phyloP scores from a whole-genome alignment of 2,888 invertebrate species.

The Spisula solida region DNA sequence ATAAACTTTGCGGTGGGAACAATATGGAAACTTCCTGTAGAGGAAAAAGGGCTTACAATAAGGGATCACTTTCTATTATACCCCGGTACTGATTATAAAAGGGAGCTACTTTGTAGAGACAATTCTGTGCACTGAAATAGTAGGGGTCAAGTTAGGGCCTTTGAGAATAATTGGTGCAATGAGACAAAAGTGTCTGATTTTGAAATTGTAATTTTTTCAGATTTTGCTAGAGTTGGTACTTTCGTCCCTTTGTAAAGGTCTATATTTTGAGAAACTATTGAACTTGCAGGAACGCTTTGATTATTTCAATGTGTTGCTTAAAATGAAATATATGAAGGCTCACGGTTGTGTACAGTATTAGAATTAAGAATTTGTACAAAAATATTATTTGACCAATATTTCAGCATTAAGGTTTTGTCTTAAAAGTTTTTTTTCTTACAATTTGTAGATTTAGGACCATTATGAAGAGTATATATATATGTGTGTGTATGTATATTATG shows the following conservation, averaged over 20 bases:
- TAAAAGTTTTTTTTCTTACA: conserved; percentile 27
- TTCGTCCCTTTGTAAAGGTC: background rate
- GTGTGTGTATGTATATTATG: conserved; percentile 28
- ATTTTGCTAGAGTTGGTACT: background rate
- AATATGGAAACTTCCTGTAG: background rate
- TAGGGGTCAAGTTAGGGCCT: background rate
- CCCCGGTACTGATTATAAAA: background rate
- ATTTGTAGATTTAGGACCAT: conserved; percentile 42
- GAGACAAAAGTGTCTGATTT: background rate
- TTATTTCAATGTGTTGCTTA: background rate
- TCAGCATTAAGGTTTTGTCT: conserved; percentile 41
- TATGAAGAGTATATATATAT: background rate
- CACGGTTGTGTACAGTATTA: conserved; percentile 58
- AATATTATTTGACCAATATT: conserved; percentile 50
- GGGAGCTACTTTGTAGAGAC: background rate
- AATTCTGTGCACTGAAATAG: background rate
- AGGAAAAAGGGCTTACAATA: background rate
- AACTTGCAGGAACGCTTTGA: conserved; percentile 7
- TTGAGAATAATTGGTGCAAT: background rate
- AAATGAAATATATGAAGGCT: conserved; percentile 28
- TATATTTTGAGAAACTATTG: background rate
- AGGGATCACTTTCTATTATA: background rate
- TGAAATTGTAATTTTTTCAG: background rate
- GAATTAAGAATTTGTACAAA: conserved; percentile 32
- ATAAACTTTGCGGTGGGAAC: background rate